Conservation (phyloP, 2,113 vertebrate species). For the Natator depressus region DNA sequence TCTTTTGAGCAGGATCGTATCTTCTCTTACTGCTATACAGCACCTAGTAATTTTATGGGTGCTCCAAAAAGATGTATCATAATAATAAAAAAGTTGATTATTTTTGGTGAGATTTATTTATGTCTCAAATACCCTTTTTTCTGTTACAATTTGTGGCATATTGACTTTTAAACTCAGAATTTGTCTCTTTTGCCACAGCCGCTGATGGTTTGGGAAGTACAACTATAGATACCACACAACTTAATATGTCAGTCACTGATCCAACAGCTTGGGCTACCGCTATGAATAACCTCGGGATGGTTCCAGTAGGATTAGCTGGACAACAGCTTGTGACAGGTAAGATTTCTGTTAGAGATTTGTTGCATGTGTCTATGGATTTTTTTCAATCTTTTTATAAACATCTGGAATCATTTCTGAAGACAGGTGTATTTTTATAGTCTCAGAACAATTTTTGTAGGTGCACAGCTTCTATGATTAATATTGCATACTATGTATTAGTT, state of each 20-base stretch:
- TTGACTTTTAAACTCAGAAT: neutral
- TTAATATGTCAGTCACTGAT: slow-evolving; percentile 88
- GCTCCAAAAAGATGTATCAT: neutral
- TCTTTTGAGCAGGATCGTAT: neutral
- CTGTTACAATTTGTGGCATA: neutral
- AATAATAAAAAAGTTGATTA: neutral
- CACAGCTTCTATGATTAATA: slow-evolving; percentile 33
- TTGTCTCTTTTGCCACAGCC: slow-evolving; percentile 74
- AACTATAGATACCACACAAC: slow-evolving; percentile 87
- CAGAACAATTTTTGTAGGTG: neutral
- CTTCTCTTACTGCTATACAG: neutral
- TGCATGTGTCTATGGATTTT: neutral
- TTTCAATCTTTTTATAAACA: neutral
- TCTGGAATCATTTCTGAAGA: neutral
- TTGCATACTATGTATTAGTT: neutral
- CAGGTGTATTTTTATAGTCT: slow-evolving; percentile 16
- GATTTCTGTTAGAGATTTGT: neutral
- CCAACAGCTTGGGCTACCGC: slow-evolving; percentile 93
- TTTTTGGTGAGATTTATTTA: slow-evolving; percentile 5
- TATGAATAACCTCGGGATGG: slow-evolving; percentile 95
- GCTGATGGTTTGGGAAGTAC: slow-evolving; percentile 89
- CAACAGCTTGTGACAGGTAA: slow-evolving; percentile 94
- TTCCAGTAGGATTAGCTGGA: slow-evolving; percentile 90
- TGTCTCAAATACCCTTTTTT: neutral
- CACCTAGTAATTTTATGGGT: neutral